Base-by-base conservation (phyloP, 2,797 vertebrate genomes). In the Moxostoma hubbsi region DNA sequence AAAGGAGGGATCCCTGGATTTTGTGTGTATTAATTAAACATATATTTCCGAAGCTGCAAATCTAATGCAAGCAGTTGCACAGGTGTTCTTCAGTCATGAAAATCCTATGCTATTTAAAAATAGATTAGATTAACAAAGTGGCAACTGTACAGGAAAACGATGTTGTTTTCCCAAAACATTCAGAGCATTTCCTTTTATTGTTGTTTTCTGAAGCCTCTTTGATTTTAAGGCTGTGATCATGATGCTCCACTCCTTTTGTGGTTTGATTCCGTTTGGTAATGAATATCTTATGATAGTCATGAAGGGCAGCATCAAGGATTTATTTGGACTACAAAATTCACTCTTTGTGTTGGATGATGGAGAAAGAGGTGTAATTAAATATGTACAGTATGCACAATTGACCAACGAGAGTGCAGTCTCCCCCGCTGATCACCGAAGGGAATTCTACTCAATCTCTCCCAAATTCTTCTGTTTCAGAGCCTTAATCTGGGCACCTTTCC, bases 401-500 rank as follows among this genome's bases (percentile, higher is more conserved):
- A 90, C 90, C 90, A 85, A 83, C 62, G 54, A 85, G 86, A 87
- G 81, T 81, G 82, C 82, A 55, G 74, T 79, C 84, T 86, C 86
- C 84, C 80, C 74, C 18, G 65, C 85, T 86, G 86, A 82, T 90
- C 85, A 90, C 89, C 62, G 80, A 87, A 85, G 90, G 89, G 88
- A 91, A 91, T 89, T 88, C 87, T 77, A 67, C 86, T 80, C 82
- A 90, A 90, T 73, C 77, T 82, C 45, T 69, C 71, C 82, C 86
- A 87, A 89, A 92, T 90, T 86, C 87, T 89, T 87, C 89, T 86
- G 89, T 89, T 92, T 90, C 85, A 80, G 75, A 88, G 77, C 86
- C 83, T 79, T 88, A 85, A 87, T 79, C 90, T 69, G 80, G 88
- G 76, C 88, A 92, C 91, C 90, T 90, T 94, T 89, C 87, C 81